Base-by-base conservation (phyloP, 2,888 invertebrate genomes). In the Drosophila nigritarsus region DNA sequence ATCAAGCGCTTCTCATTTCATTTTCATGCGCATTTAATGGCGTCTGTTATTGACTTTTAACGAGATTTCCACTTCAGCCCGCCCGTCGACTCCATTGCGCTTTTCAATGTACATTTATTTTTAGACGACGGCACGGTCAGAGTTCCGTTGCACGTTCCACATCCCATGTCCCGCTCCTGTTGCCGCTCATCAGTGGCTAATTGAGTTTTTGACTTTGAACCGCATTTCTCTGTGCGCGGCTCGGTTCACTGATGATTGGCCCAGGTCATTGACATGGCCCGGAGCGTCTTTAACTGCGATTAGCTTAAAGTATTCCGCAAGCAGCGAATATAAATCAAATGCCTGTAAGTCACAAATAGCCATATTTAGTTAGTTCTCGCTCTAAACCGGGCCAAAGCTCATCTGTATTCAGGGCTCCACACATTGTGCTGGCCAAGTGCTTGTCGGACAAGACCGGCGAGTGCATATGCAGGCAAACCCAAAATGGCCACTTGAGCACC, bases 41-140 rank as follows among this genome's bases (percentile, higher is more conserved):
- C 82, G 82, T 90, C 89, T 87, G 90, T 89, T 90, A 90, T 87
- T 90, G 87, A 75, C 82, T 87, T 87, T 90, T 87, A 87, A 87
- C 87, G 77, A 87, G 87, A 90, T 87, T 87, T 90, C 78, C 88
- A 76, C 90, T 82, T 74, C 74, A 71, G 51, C 53, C 69, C 75
- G 27, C 62, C 64, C 78, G 58, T 51, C 72, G 69, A 67, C 64
- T 75, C 69, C 82, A 77, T 73, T 69, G 69, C 73, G 69, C 45
- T 68, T 68, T 61, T 61, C 69, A 64, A 63, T 73, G 58, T 55
- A 40, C 49, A 54, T 58, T 65, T 79, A 79, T 78, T 81, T 81
- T 81, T 73, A 79, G 78, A 65, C 48, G 20, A 50, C 29, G 27
- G 5, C 30, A 40, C 15, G 64, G 42, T 59, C 63, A 66, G 56